Conservation (phyloP, 2,113 vertebrate species). For the Tragelaphus imberbis region DNA sequence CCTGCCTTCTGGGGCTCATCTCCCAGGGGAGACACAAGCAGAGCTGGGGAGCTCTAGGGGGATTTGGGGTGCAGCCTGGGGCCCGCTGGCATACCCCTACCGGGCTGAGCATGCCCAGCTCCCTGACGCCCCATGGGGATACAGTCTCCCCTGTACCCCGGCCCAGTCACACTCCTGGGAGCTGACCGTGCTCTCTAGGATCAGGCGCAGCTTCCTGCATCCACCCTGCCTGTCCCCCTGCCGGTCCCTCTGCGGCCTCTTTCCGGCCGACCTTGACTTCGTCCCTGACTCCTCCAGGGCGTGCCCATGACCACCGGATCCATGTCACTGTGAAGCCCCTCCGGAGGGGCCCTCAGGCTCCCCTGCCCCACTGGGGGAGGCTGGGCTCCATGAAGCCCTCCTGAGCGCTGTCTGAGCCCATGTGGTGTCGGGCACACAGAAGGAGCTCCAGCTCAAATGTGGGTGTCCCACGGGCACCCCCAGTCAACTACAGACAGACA, state of each 20-base stretch:
- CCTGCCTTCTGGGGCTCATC: no score
- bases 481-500: no score
- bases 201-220: neutral
- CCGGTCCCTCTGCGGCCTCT: accelerated
- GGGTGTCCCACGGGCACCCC: neutral
- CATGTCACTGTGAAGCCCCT: neutral
- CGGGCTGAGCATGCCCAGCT: accelerated
- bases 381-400: neutral
- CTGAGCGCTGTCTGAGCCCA: neutral
- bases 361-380: accelerated
- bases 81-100: accelerated
- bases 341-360: accelerated
- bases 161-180: neutral
- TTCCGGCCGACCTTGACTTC: accelerated
- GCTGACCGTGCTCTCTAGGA: neutral
- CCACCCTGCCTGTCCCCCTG: neutral
- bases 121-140: accelerated
- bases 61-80: accelerated
- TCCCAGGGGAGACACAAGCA: neutral
- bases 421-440: accelerated
- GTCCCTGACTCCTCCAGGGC: neutral
- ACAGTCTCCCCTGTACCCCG: accelerated
- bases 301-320: accelerated
- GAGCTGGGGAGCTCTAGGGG: accelerated
- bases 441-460: neutral